Evolutionary conservation across 1,140 invertebrate genomes (phyloP).

Genomic region (Pogonognathellus flavescens): DNA sequence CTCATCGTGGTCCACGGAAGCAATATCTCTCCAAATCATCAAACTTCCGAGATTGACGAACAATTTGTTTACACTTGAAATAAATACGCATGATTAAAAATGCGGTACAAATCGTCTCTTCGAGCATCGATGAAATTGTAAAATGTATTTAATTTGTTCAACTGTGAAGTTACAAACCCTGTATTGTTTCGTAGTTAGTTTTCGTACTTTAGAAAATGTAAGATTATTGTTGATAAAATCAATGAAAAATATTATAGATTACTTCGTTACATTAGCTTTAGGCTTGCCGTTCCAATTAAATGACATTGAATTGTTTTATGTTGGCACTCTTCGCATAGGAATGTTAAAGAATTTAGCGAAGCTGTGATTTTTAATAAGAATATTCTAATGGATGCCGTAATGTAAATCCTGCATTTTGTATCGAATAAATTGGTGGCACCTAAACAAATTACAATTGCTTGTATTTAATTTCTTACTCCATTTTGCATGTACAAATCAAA

Average conservation of each 20-base stretch:
- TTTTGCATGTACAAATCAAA: too few relatives aligned
- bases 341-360: conserved; percentile 11
- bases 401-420: conserved; percentile 47
- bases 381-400: conserved; percentile 25
- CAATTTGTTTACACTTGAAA: too few relatives aligned
- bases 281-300: neutral
- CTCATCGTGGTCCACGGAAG: conserved; percentile 52
- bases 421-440: conserved; percentile 35
- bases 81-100: neutral
- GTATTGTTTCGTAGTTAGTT: neutral
- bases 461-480: too few relatives aligned
- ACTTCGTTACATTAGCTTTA: neutral
- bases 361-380: conserved; percentile 35
- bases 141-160: neutral
- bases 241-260: too few relatives aligned
- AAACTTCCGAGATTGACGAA: conserved; percentile 48
- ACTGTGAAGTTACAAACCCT: neutral
- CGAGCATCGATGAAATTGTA: neutral
- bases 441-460: neutral
- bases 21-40: conserved; percentile 36
- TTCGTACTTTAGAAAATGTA: neutral
- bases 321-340: conserved; percentile 19
- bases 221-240: too few relatives aligned
- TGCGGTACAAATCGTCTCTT: neutral
- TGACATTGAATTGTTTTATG: neutral